A percentile compares a stretch with the other conserved stretches of the same genome.
Evolutionary conservation across 2,888 invertebrate species (phyloP).

Genomic region (Hypomecis atomaria): DNA sequence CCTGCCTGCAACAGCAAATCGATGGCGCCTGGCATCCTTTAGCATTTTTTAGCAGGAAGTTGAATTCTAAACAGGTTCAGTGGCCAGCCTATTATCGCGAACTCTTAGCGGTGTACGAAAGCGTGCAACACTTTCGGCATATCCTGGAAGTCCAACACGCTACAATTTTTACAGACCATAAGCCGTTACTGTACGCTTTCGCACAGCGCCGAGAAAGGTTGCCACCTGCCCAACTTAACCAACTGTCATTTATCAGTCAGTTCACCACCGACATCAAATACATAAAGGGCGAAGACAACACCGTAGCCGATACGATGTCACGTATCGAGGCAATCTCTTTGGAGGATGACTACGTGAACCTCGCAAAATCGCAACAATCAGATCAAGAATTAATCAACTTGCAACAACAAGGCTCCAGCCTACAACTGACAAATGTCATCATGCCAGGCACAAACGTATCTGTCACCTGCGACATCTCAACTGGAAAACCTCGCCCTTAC

Average conservation of each 20-base stretch:
- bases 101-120: neutral
- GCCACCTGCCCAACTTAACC: conserved; percentile 31
- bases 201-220: too few species aligned
- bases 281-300: conserved; percentile 41
- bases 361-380: neutral
- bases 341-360: neutral
- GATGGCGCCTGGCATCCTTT: neutral
- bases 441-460: neutral
- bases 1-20: neutral
- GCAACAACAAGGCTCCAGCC: neutral
- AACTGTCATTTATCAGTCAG: conserved; percentile 38
- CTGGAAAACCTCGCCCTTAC: neutral
- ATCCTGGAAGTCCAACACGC: conserved; percentile 4
- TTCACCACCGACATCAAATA: conserved; percentile 46
- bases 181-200: conserved; percentile 6
- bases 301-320: conserved; percentile 46
- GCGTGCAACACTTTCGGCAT: neutral
- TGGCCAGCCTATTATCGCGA: conserved; percentile 1
- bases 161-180: conserved; percentile 37
- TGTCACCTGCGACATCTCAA: neutral
- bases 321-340: conserved; percentile 38
- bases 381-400: neutral
- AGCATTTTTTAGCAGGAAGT: neutral
- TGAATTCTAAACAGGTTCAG: neutral
- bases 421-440: neutral